These are phyloP conservation scores for Teleogryllus occipitalis DNA, from an alignment of 1,140 invertebrate species.

Conservation along the genomic window DNA sequence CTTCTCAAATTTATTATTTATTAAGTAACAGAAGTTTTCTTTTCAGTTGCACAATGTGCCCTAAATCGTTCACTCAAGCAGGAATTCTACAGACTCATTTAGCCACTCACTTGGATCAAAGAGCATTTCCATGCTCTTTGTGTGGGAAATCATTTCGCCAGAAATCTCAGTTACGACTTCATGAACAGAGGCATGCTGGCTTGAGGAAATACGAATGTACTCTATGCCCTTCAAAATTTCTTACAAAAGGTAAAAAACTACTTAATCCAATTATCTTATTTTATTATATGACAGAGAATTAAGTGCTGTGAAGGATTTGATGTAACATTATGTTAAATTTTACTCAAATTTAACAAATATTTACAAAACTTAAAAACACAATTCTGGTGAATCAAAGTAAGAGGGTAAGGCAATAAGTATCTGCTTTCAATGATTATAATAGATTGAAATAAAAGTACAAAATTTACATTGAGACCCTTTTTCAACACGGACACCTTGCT, in stretches of 20 bases:
- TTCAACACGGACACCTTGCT: no score
- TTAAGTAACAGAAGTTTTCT: background rate
- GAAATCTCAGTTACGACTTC: constrained; percentile 37
- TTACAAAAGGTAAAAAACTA: constrained; percentile 19
- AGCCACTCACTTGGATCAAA: constrained; percentile 36
- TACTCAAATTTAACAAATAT: background rate
- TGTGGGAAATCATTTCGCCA: constrained; percentile 42
- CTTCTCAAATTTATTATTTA: no score
- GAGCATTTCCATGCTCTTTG: constrained; percentile 36
- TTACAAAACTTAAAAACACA: background rate
- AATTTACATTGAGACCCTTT: no score
- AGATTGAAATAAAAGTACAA: no score
- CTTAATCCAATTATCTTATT: background rate
- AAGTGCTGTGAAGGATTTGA: background rate
- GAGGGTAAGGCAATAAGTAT: background rate
- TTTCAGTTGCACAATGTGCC: constrained; percentile 37
- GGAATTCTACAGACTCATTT: constrained; percentile 38
- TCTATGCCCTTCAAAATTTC: constrained; percentile 34
- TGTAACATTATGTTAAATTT: background rate
- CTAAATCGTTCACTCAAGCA: constrained; percentile 35
- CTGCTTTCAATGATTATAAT: background rate
- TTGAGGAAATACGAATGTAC: constrained; percentile 33
- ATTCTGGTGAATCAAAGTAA: background rate
- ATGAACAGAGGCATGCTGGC: constrained; percentile 36
- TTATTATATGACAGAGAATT: background rate